Base-by-base conservation (phyloP, 2,113 vertebrate genomes). In the Epinephelus cyanopodus region DNA sequence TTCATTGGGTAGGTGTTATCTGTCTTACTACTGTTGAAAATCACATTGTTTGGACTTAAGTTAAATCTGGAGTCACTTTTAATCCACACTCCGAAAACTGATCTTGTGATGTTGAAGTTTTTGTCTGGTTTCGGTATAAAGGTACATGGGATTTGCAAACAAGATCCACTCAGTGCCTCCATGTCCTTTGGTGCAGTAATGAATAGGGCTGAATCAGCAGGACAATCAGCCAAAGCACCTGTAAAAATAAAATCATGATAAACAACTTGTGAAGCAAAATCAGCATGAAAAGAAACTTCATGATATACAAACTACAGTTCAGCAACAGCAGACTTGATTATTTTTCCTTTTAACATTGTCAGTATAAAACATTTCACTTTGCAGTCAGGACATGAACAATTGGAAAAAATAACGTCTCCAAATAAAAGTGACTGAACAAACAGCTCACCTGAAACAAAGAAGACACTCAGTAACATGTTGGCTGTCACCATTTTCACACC, bases 91-190 rank as follows among this genome's bases (percentile, higher is more conserved):
- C 48, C 86, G 21, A 39, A 0, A 0, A 23, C 13, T 5, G 0
- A 0, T 56, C 0, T 4, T 18, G 5, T 5, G 0, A 0, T 9
- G 1, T 70, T 6, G 4, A 63, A 52, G 1, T 1, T 1, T 1
- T 21, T 0, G 3, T n/a, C 21, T 21, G 6, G 0, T 10, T 2
- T 8, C 18, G 17, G 0, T 0, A 11, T 19, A 11, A 84, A 93
- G 53, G 12, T 71, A 64, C 92, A 93, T 37, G 91, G 87, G 47
- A 93, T 90, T 39, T 54, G 68, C 29, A 91, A 33, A 80, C 91
- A 93, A 2, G 89, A 89, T 74, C 85, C 92, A 18, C 17, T 79
- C 56, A 91, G 74, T 42, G 72, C 90, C 21, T 82, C 42, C 50
- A 90, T 50, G 21, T 3, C 18, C 21, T 45, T 1, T 33, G 86